Evolutionary conservation across 2,113 vertebrate species (phyloP).

Genomic region (Dinomys branickii): DNA sequence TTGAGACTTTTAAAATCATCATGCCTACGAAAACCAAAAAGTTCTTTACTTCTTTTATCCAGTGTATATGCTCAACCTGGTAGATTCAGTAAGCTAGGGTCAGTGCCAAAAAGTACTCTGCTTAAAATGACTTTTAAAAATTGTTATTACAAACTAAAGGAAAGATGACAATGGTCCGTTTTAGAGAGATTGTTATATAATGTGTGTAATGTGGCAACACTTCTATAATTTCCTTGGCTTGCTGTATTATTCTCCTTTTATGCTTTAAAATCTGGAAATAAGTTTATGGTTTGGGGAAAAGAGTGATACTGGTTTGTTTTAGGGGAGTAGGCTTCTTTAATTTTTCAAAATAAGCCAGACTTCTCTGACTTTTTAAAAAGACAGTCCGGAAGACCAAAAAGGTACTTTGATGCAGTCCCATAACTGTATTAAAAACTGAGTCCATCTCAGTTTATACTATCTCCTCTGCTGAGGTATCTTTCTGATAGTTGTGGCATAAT

Average conservation of each 20-base stretch:
- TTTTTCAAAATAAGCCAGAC: constrained; percentile 59
- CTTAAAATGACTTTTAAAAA: constrained; percentile 54
- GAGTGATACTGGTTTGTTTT: constrained; percentile 60
- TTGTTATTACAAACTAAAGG: constrained; percentile 52
- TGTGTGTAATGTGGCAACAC: constrained; percentile 57
- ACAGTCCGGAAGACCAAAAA: constrained; percentile 45
- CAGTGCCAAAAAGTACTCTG: background rate
- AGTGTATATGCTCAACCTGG: constrained; percentile 47
- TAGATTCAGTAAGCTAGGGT: constrained; percentile 63
- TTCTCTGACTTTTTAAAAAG: constrained; percentile 31
- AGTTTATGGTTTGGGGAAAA: constrained; percentile 44
- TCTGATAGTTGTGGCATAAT: constrained; percentile 57
- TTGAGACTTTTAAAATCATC: constrained; percentile 89
- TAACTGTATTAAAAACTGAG: constrained; percentile 56
- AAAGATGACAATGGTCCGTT: constrained; percentile 30
- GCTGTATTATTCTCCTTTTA: constrained; percentile 62
- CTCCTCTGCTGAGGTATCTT: constrained; percentile 42
- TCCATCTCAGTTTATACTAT: constrained; percentile 38
- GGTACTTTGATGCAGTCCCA: constrained; percentile 32
- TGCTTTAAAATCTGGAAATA: constrained; percentile 61
- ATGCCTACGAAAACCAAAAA: constrained; percentile 78
- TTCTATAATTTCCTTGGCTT: constrained; percentile 65
- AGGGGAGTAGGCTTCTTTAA: constrained; percentile 34
- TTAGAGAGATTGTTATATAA: constrained; percentile 67
- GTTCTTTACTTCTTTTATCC: constrained; percentile 63